Conservation (phyloP, 1,140 invertebrate species). For the Drosophila ficusphila region DNA sequence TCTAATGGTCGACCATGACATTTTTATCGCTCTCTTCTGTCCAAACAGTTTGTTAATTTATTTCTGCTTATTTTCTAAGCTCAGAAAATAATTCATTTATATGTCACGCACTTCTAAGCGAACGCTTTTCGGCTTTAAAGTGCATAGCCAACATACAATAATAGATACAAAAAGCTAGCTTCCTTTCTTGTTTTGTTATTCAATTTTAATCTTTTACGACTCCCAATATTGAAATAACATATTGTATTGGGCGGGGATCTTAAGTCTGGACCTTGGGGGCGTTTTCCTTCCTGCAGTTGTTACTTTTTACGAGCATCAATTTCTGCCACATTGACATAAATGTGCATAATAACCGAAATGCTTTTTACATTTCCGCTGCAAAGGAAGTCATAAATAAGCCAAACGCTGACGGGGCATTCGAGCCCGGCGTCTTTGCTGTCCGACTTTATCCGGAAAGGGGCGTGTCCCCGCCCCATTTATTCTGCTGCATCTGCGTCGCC, state of each 20-base stretch:
- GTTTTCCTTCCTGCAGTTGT: constrained; percentile 50
- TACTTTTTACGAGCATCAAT: constrained; percentile 76
- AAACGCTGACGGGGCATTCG: constrained; percentile 69
- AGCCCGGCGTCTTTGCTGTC: constrained; percentile 46
- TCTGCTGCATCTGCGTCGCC: constrained; percentile 73
- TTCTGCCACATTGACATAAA: constrained; percentile 77
- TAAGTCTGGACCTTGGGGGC: constrained; percentile 26
- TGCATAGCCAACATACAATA: too few species aligned
- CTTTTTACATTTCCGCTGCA: constrained; percentile 61
- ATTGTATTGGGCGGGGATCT: neutral
- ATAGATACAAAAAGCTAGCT: too few species aligned
- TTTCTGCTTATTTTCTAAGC: neutral
- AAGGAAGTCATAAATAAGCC: constrained; percentile 80
- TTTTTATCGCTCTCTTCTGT: constrained; percentile 44
- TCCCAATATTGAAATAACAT: constrained; percentile 6
- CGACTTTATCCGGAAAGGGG: constrained; percentile 19
- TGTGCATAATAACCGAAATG: constrained; percentile 60
- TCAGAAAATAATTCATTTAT: neutral
- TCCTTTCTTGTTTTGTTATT: constrained; percentile 5
- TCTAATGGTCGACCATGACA: constrained; percentile 37
- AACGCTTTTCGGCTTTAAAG: too few species aligned
- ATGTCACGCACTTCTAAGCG: neutral
- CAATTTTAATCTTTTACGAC: constrained; percentile 5
- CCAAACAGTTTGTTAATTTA: constrained; percentile 53
- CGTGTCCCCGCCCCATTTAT: constrained; percentile 42